phyloP scores from a whole-genome alignment of 2,113 vertebrate species.

The Leucosticte australis region DNA sequence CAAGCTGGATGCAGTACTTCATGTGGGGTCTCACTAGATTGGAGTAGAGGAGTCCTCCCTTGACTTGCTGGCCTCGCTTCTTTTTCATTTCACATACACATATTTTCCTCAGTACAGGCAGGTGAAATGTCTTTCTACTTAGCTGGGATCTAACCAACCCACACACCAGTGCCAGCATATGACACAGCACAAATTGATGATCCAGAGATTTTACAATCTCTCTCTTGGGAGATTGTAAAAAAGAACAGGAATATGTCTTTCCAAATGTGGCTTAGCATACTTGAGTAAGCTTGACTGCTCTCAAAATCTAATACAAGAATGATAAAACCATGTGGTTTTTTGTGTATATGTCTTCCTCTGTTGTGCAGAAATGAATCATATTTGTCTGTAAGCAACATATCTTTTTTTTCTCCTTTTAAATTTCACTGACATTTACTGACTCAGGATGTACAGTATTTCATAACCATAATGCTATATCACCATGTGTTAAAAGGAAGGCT shows the following conservation, averaged over 20 bases:
- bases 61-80: neutral
- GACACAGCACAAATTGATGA: neutral
- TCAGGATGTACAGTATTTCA: neutral
- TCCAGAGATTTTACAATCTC: neutral
- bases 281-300: neutral
- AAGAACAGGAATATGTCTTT: neutral
- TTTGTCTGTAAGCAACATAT: neutral
- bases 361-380: neutral
- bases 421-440: neutral
- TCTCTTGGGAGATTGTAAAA: neutral
- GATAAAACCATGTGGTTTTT: neutral
- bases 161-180: neutral
- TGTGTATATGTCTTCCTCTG: neutral
- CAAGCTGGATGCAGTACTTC: neutral
- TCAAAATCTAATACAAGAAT: neutral
- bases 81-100: neutral
- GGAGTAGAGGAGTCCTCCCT: neutral
- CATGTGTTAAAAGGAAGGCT: neutral
- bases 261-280: neutral
- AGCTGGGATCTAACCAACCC: neutral
- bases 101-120: neutral
- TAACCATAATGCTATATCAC: neutral
- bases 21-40: neutral
- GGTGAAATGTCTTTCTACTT: neutral
- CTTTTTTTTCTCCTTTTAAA: neutral